Percentiles rank a stretch among this genome's conserved stretches.
These are phyloP conservation scores for Bovichtus variegatus DNA, from an alignment of 2,797 vertebrate species.

Conservation along the genomic window DNA sequence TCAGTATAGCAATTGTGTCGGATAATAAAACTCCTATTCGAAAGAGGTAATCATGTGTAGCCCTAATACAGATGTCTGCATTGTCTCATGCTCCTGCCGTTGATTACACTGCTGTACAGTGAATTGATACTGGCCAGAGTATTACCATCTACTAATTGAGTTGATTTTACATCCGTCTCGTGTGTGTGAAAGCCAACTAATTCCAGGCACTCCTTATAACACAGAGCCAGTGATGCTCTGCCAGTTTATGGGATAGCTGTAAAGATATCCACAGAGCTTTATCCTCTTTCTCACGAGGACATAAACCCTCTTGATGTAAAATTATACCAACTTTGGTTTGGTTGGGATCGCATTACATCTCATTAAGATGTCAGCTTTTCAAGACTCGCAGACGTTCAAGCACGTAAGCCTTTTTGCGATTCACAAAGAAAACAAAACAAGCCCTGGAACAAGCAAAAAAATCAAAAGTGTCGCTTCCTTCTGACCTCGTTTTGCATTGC, in stretches of 20 bases:
- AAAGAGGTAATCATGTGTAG: constrained; percentile 60
- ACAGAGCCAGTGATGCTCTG: constrained; percentile 56
- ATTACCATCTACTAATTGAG: constrained; percentile 59
- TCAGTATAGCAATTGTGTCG: constrained; percentile 44
- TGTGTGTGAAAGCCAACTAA: constrained; percentile 49
- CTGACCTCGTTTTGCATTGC: constrained; percentile 52
- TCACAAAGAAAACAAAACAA: constrained; percentile 35
- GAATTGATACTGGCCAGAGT: constrained; percentile 48
- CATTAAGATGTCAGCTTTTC: constrained; percentile 69
- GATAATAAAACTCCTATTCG: constrained; percentile 65
- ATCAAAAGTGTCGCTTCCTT: constrained; percentile 13
- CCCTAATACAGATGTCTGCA: constrained; percentile 32
- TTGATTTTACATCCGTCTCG: constrained; percentile 53
- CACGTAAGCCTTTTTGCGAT: constrained; percentile 23
- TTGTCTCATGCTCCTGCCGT: constrained; percentile 37
- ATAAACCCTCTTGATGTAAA: constrained; percentile 70
- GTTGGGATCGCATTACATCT: constrained; percentile 69
- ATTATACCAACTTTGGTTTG: constrained; percentile 71
- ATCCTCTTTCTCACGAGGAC: constrained; percentile 64
- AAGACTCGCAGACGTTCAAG: constrained; percentile 40
- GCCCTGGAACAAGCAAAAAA: constrained; percentile 25
- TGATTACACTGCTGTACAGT: constrained; percentile 44
- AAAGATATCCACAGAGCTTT: constrained; percentile 55
- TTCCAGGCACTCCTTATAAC: constrained; percentile 51
- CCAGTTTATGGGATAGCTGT: constrained; percentile 60